phyloP scores from a whole-genome alignment of 2,113 vertebrate genomes.

The Cephalopterus ornatus region DNA sequence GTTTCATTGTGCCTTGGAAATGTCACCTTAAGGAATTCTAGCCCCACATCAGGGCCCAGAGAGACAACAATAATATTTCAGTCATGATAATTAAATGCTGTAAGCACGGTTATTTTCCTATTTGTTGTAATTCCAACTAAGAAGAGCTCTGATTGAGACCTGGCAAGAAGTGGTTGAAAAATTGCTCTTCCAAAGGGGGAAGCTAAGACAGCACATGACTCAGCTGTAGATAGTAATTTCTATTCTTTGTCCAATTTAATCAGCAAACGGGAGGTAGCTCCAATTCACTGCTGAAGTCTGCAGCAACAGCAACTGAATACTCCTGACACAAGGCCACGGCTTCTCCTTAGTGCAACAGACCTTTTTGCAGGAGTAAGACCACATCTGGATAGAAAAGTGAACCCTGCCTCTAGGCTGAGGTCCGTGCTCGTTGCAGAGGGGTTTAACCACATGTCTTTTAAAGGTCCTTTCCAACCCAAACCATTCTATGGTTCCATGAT shows the following conservation, averaged over 20 bases:
- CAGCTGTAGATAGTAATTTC: constrained; percentile 36
- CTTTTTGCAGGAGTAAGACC: not conserved
- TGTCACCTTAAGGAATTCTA: constrained; percentile 65
- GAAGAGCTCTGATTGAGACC: constrained; percentile 61
- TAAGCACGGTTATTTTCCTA: constrained; percentile 60
- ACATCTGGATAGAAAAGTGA: not conserved
- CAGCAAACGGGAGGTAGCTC: not conserved
- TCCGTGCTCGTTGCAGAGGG: not conserved
- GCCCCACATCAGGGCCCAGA: constrained; percentile 10
- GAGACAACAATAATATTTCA: constrained; percentile 51
- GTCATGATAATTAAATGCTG: constrained; percentile 54
- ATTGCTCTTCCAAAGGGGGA: constrained; percentile 20
- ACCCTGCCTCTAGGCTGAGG: not conserved
- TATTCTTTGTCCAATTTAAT: constrained; percentile 53
- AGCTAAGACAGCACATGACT: constrained; percentile 38
- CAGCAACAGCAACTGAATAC: not conserved
- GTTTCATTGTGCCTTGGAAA: constrained; percentile 47
- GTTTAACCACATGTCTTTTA: not conserved
- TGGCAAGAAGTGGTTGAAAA: constrained; percentile 63
- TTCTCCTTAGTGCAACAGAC: not conserved
- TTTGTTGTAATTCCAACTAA: constrained; percentile 66
- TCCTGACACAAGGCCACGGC: not conserved
- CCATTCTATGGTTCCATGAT: not conserved
- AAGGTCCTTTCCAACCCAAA: not conserved
- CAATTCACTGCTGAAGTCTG: not conserved